phyloP scores from a whole-genome alignment of 2,113 vertebrate genomes.

The Sphyrna mokarran region DNA sequence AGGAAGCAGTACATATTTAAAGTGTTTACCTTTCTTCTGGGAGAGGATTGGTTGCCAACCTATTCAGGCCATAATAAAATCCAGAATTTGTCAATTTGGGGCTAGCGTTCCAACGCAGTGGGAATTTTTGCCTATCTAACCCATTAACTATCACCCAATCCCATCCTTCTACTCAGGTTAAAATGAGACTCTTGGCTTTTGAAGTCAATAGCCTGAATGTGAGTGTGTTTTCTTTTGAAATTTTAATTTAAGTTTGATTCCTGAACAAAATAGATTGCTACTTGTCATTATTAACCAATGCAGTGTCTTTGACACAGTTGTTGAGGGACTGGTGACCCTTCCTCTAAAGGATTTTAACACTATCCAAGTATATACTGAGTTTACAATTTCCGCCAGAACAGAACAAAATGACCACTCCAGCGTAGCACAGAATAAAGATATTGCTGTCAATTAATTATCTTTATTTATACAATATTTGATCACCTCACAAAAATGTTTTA shows the following conservation, averaged over 20 bases:
- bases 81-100: background rate
- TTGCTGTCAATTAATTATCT: slow-evolving; percentile 33
- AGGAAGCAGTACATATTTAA: background rate
- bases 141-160: background rate
- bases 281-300: no score
- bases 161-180: background rate
- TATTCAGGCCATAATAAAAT: background rate
- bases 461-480: slow-evolving; percentile 16
- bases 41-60: background rate
- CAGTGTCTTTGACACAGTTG: background rate
- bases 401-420: background rate
- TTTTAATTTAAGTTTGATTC: background rate
- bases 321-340: background rate
- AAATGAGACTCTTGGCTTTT: background rate
- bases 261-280: background rate
- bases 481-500: slow-evolving; percentile 15
- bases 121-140: background rate
- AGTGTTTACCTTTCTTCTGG: background rate
- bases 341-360: background rate
- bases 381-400: background rate
- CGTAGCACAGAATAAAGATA: background rate
- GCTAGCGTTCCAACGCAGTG: background rate
- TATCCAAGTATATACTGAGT: background rate
- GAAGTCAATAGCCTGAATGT: background rate
- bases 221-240: background rate